Percentiles rank a stretch among this genome's conserved stretches.
phyloP scores from a whole-genome alignment of 2,797 vertebrate genomes.

The Myiotriccus ornatus region DNA sequence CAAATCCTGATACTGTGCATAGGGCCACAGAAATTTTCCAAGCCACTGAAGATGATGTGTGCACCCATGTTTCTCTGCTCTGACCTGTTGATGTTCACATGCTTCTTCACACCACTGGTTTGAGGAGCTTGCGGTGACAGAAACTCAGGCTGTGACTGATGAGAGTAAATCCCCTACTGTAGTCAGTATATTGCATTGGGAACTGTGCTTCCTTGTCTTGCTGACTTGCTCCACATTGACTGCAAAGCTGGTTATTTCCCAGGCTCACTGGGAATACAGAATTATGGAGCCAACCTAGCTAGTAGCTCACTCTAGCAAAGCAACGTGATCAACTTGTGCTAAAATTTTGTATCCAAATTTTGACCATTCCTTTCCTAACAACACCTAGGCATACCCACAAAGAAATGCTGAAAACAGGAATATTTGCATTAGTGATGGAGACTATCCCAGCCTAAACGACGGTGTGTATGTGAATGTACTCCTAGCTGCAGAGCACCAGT shows the following conservation, averaged over 20 bases:
- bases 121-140: not conserved
- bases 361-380: not conserved
- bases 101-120: not conserved
- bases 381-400: not conserved
- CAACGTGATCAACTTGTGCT: not conserved
- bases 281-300: not conserved
- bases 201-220: rapidly evolving
- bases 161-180: not conserved
- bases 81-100: not conserved
- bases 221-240: not conserved
- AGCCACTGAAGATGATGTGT: not conserved
- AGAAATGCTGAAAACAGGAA: not conserved
- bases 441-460: not conserved
- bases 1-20: not conserved
- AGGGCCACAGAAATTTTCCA: not conserved
- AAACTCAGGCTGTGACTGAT: not conserved
- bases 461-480: not conserved
- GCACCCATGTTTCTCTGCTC: rapidly evolving
- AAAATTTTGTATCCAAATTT: not conserved
- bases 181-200: not conserved
- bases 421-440: not conserved
- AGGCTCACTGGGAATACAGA: not conserved
- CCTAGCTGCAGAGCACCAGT: not conserved
- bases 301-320: not conserved
- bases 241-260: not conserved